Base-by-base conservation (phyloP, 2,797 vertebrate genomes). In the Acanthurus tractus region DNA sequence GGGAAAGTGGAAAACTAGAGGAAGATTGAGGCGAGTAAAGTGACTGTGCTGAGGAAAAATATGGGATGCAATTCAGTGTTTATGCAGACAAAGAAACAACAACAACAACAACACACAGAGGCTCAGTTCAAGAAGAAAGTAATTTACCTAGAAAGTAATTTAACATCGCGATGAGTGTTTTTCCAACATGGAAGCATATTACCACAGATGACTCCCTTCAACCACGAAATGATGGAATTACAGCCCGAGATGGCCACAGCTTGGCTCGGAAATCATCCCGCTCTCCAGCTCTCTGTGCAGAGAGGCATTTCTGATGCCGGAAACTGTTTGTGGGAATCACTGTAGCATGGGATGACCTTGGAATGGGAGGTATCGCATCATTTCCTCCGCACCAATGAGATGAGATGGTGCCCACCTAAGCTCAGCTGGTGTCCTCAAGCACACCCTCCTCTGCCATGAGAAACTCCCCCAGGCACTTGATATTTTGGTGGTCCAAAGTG, bases 301-400 rank as follows among this genome's bases (percentile, higher is more conserved):
- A 50, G 5, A 53, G 63, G 73, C 55, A 74, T 86, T 76, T 78
- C 83, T 18, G 78, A 82, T 74, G 75, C 74, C 70, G 84, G 78
- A 83, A 88, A 82, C 78, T 77, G 91, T 92, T 88, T 89, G 84
- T 58, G 77, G 85, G 83, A 89, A 82, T 79, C 89, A 89, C 79
- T 88, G 87, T 91, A 93, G 88, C 92, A 88, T 90, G 88, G 89
- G 87, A 91, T 93, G 90, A 93, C 92, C 92, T 93, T 91, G 91
- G 88, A 79, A 92, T 89, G 88, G 90, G 83, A 89, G 81, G 85
- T 14, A 76, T 76, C 79, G 84, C 91, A 93, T 91, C 91, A 93
- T 92, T 93, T 93, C 88, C 89, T 82, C 76, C 55, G 49, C 76
- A 65, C 85, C 88, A 80, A 79, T 79, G 84, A 87, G 85, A 86